phyloP scores from a whole-genome alignment of 2,888 invertebrate species.

The Argyra leucocephala region DNA sequence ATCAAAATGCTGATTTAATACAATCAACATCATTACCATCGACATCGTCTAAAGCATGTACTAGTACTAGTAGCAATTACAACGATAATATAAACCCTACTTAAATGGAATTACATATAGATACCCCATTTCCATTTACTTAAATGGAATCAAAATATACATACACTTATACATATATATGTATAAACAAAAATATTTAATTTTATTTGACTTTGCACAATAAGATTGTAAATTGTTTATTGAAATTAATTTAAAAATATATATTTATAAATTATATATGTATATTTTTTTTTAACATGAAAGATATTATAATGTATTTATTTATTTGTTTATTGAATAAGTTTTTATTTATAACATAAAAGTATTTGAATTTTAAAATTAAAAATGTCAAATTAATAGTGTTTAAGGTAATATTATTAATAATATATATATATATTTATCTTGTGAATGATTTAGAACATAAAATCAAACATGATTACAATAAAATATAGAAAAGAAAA shows the following conservation, averaged over 20 bases:
- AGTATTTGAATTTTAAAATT: not conserved
- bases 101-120: not conserved
- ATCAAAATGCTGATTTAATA: not conserved
- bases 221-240: not conserved
- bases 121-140: too few species aligned
- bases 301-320: not conserved
- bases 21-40: not conserved
- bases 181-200: too few species aligned
- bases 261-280: too few species aligned
- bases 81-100: not conserved
- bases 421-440: not conserved
- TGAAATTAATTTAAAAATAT: not conserved
- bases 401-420: too few species aligned
- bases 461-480: not conserved
- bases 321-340: not conserved
- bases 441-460: not conserved
- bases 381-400: not conserved
- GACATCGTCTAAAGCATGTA: not conserved
- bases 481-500: not conserved
- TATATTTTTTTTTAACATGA: not conserved
- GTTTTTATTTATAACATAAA: not conserved
- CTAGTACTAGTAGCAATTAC: constrained; percentile 2
- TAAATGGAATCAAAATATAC: too few species aligned
- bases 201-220: not conserved
- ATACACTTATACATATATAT: too few species aligned